Evolutionary conservation across 2,797 vertebrate species (phyloP).

Genomic region (Cygnus olor): DNA sequence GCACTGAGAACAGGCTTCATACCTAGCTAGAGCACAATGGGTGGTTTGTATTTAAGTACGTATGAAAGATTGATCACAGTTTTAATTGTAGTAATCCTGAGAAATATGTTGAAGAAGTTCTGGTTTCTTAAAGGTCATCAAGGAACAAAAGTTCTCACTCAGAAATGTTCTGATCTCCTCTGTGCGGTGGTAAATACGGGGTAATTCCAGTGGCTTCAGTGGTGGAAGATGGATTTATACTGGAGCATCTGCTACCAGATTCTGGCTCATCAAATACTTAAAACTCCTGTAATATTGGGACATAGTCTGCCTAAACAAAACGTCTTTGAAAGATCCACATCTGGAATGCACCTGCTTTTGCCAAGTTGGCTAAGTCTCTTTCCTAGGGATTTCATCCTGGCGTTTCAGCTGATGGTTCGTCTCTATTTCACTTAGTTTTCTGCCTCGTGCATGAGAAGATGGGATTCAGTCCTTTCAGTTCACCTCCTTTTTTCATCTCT

Average conservation of each 20-base stretch:
- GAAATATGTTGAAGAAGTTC: neutral
- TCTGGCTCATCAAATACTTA: slow-evolving; percentile 11
- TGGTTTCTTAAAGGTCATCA: neutral
- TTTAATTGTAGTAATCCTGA: neutral
- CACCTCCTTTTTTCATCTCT: neutral
- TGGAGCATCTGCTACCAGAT: neutral
- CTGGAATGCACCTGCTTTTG: slow-evolving; percentile 47
- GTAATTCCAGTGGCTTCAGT: neutral
- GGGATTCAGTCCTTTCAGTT: neutral
- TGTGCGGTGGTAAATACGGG: neutral
- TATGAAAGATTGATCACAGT: neutral
- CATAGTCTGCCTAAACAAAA: neutral
- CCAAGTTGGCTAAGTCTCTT: slow-evolving; percentile 28
- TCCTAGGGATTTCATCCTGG: neutral
- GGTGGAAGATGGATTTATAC: neutral
- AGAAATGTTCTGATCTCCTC: neutral
- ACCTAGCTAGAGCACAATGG: neutral
- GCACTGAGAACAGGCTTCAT: neutral
- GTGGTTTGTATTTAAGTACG: neutral
- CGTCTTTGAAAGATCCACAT: slow-evolving; percentile 27
- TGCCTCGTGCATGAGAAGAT: neutral
- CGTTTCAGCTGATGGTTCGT: neutral
- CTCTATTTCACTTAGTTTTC: slow-evolving; percentile 21
- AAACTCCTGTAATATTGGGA: slow-evolving; percentile 9
- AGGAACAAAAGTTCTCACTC: neutral